A percentile compares a stretch with the other conserved stretches of the same genome.
Evolutionary conservation across 2,888 invertebrate genomes (phyloP).

Genomic region (Chrysina gloriosa): DNA sequence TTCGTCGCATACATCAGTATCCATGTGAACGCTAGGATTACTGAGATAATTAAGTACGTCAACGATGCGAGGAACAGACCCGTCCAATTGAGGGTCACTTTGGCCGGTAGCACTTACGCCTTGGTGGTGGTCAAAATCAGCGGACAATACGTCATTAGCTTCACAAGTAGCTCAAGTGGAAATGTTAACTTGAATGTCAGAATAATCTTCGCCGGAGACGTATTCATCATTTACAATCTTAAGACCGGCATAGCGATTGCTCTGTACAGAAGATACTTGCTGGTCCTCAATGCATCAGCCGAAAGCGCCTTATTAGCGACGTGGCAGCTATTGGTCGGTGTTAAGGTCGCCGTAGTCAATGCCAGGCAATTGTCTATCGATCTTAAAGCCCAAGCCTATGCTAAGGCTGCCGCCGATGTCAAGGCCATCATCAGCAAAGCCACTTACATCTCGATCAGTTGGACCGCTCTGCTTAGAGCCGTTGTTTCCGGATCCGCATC

Average conservation of each 20-base stretch:
- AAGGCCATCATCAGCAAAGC: constrained; percentile 12
- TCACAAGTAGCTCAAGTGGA: background rate
- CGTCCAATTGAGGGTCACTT: background rate
- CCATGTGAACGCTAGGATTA: background rate
- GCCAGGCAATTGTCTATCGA: background rate
- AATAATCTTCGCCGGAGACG: background rate
- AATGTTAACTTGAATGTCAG: background rate
- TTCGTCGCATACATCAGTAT: background rate
- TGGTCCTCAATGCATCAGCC: background rate
- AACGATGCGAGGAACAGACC: background rate
- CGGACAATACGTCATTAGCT: background rate
- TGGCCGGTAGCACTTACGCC: background rate
- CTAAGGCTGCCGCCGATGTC: background rate
- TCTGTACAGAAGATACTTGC: background rate
- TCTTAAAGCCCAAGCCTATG: background rate
- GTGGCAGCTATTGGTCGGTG: background rate
- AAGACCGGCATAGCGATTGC: constrained; percentile 20
- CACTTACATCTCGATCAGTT: background rate
- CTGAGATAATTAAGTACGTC: background rate
- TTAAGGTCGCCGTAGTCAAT: background rate
- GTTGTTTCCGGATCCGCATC: background rate
- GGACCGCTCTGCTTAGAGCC: background rate
- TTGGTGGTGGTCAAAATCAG: background rate
- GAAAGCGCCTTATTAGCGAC: background rate
- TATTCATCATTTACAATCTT: constrained; percentile 4